Conservation (phyloP, 1,140 invertebrate genomes). For the Euura saliciscinereae region DNA sequence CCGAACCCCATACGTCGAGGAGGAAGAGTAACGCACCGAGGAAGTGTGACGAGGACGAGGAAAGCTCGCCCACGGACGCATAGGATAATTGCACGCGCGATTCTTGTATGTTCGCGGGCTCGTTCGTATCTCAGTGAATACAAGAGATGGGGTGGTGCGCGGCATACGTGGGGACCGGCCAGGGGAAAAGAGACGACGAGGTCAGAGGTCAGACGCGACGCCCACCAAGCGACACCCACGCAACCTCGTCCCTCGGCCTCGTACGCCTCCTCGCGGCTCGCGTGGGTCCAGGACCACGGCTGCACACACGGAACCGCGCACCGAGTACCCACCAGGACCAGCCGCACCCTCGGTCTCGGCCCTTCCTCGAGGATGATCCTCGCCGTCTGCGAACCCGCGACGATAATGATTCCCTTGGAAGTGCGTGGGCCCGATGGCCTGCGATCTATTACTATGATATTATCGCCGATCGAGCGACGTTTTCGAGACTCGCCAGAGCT, state of each 20-base stretch:
- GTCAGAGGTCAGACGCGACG: constrained; percentile 54
- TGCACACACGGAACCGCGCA: not conserved
- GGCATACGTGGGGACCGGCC: constrained; percentile 19
- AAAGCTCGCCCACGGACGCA: constrained; percentile 54
- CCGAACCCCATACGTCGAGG: not conserved
- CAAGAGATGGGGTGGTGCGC: no score
- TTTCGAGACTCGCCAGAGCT: not conserved
- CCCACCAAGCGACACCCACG: constrained; percentile 55
- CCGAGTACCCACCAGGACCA: not conserved
- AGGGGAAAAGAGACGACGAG: constrained; percentile 20
- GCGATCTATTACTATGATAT: constrained; percentile 7
- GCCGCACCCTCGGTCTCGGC: not conserved
- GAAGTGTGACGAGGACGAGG: constrained; percentile 28
- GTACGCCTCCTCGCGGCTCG: not conserved
- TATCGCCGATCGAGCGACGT: not conserved
- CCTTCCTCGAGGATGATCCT: not conserved
- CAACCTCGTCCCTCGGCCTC: constrained; percentile 18
- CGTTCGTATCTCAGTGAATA: constrained; percentile 36
- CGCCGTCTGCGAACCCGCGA: not conserved
- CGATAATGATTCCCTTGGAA: not conserved
- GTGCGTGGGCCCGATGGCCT: not conserved
- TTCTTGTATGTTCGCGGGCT: constrained; percentile 31
- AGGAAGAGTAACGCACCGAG: constrained; percentile 26
- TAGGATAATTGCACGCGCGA: constrained; percentile 60
- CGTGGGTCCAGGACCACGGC: constrained; percentile 1